Percentiles rank a stretch among this genome's conserved stretches.
phyloP scores from a whole-genome alignment of 2,113 vertebrate genomes.

The Pithys albifrons region DNA sequence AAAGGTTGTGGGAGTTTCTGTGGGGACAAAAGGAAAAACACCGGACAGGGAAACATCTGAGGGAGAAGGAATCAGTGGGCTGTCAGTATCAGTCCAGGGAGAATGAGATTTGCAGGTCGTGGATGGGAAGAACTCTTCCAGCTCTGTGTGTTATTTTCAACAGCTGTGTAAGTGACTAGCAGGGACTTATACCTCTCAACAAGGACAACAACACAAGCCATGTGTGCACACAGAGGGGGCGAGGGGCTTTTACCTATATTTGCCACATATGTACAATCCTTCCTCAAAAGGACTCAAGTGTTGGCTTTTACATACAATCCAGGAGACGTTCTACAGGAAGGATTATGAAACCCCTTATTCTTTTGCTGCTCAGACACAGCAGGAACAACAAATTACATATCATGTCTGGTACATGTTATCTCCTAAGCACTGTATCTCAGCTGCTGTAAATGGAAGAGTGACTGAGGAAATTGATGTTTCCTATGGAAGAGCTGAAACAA shows the following conservation, averaged over 20 bases:
- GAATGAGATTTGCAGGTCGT: not conserved
- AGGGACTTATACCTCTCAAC: not conserved
- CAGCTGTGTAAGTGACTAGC: not conserved
- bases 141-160: not conserved
- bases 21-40: no score
- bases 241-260: not conserved
- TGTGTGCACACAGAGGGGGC: fast-evolving
- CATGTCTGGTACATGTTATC: not conserved
- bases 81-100: not conserved
- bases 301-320: not conserved
- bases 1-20: fast-evolving
- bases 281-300: not conserved
- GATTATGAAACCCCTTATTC: not conserved
- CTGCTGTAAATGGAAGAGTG: not conserved
- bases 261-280: not conserved
- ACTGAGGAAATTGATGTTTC: not conserved
- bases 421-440: not conserved
- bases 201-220: fast-evolving
- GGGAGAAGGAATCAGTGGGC: not conserved
- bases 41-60: not conserved
- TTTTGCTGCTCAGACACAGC: not conserved
- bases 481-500: not conserved
- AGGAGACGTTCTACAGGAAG: not conserved
- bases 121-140: not conserved
- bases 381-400: not conserved